Conservation (phyloP, 2,797 vertebrate species). For the Poecilia velifera region DNA sequence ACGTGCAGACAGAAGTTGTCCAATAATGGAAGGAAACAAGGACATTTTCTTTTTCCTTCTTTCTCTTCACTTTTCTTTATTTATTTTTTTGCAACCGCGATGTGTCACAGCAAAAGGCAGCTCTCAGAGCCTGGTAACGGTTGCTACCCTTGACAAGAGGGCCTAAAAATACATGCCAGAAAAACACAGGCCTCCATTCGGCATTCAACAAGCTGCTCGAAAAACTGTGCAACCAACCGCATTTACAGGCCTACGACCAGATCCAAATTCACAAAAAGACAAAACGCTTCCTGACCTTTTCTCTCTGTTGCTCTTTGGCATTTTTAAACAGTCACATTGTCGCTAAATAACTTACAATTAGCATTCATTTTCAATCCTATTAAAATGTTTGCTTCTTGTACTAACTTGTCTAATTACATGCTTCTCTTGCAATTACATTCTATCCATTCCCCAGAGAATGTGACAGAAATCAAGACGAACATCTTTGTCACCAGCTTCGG, state of each 20-base stretch:
- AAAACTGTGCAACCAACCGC: constrained; percentile 24
- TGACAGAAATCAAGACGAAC: constrained; percentile 93
- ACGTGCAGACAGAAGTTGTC: neutral
- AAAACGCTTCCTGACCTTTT: constrained; percentile 1
- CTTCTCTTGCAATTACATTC: neutral
- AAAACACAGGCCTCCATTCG: constrained; percentile 54
- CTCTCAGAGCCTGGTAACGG: constrained; percentile 70
- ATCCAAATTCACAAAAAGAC: constrained; percentile 38
- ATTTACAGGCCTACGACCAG: neutral
- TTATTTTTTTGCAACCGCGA: constrained; percentile 15
- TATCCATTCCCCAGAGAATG: constrained; percentile 83
- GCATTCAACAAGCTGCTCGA: constrained; percentile 52
- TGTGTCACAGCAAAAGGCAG: constrained; percentile 38
- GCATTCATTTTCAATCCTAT: neutral
- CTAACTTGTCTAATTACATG: neutral
- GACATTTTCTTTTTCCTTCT: neutral
- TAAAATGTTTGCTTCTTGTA: constrained; percentile 2
- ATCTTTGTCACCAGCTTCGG: constrained; percentile 96
- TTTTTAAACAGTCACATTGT: constrained; percentile 1
- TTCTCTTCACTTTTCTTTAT: neutral
- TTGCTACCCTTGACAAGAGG: constrained; percentile 72
- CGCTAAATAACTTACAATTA: neutral
- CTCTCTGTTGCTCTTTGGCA: neutral
- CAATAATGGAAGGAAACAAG: constrained; percentile 14
- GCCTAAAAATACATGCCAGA: constrained; percentile 67